Conservation (phyloP, 2,888 invertebrate genomes). For the Oxytorus armatus region DNA sequence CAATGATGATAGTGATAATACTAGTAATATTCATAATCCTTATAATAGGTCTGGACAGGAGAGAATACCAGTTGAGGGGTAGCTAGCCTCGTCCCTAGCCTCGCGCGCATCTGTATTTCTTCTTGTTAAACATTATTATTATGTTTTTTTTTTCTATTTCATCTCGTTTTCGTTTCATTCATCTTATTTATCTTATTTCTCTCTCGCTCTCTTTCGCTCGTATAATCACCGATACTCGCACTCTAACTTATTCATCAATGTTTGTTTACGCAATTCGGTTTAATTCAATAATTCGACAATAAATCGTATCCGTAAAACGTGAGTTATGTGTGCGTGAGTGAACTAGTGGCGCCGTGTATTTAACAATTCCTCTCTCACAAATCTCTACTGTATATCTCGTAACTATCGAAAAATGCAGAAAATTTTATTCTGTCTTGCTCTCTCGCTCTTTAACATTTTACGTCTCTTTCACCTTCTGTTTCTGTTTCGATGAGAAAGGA, state of each 20-base stretch:
- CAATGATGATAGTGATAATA: constrained; percentile 33
- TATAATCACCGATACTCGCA: constrained; percentile 55
- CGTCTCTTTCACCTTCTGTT: constrained; percentile 23
- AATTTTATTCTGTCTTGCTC: background rate
- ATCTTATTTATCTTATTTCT: constrained; percentile 63
- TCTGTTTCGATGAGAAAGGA: constrained; percentile 35
- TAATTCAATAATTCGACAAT: constrained; percentile 74
- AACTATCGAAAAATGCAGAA: constrained; percentile 6
- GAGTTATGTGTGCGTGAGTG: constrained; percentile 84
- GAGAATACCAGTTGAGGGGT: constrained; percentile 72
- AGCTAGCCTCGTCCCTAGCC: constrained; percentile 84
- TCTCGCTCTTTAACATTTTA: background rate
- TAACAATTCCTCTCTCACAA: constrained; percentile 47
- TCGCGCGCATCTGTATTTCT: constrained; percentile 77
- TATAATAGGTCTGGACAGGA: constrained; percentile 43
- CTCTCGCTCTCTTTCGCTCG: constrained; percentile 60
- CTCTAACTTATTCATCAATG: constrained; percentile 72
- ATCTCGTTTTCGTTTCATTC: constrained; percentile 38
- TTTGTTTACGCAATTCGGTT: constrained; percentile 81
- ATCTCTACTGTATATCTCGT: constrained; percentile 1
- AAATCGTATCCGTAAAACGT: constrained; percentile 79
- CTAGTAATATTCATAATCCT: constrained; percentile 47
- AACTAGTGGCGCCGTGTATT: constrained; percentile 83
- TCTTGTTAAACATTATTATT: constrained; percentile 49
- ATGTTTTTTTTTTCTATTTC: constrained; percentile 59